Evolutionary conservation across 2,888 invertebrate species (phyloP).

Genomic region (Epistrophe eligans): DNA sequence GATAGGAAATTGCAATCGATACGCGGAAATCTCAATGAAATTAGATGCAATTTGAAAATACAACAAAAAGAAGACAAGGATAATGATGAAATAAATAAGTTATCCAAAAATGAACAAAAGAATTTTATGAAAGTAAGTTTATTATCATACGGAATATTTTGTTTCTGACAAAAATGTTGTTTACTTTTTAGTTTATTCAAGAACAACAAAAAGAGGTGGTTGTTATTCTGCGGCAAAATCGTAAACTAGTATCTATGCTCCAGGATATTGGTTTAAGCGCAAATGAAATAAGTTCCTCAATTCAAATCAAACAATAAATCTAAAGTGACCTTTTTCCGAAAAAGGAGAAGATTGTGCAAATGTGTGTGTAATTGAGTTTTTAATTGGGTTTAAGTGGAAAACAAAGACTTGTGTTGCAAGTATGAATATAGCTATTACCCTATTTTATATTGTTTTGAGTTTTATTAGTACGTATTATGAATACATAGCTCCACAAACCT

Average conservation of each 20-base stretch:
- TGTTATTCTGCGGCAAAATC: constrained; percentile 80
- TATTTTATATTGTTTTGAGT: constrained; percentile 26
- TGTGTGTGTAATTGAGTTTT: background rate
- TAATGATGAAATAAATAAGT: constrained; percentile 80
- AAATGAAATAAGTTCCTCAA: constrained; percentile 58
- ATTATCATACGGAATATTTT: background rate
- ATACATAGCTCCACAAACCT: background rate
- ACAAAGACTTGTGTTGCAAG: constrained; percentile 18
- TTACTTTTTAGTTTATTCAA: constrained; percentile 79
- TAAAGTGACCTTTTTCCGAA: background rate
- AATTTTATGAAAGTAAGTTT: constrained; percentile 79
- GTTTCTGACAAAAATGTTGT: constrained; percentile 25
- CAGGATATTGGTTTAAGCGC: constrained; percentile 78
- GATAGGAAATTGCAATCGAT: constrained; percentile 81
- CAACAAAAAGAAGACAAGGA: constrained; percentile 79
- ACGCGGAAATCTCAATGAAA: constrained; percentile 81
- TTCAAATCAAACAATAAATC: background rate
- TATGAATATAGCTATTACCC: constrained; percentile 27
- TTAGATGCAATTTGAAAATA: constrained; percentile 81
- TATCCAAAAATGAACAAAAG: constrained; percentile 81
- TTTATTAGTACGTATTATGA: constrained; percentile 23
- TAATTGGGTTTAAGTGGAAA: background rate
- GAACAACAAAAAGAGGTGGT: constrained; percentile 81
- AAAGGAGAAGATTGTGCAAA: background rate
- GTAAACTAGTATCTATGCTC: constrained; percentile 80